Evolutionary conservation across 2,797 vertebrate genomes (phyloP), one percentile per base, ranked within the genome.

Genomic region (Coreius guichenoti): DNA sequence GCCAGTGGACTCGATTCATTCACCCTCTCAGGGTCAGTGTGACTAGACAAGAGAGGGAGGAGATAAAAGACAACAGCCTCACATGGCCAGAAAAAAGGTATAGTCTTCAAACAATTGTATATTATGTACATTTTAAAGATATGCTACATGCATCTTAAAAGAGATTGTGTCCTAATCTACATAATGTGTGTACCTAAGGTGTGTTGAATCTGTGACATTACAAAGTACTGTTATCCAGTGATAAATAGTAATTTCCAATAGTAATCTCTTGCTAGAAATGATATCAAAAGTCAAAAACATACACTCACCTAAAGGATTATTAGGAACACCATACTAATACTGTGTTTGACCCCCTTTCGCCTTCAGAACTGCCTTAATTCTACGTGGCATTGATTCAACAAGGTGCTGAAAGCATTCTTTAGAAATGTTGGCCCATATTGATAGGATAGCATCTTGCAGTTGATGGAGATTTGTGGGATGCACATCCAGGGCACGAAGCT

Each of bases 1-100:
- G 80, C 75, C 86, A 33, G 70, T 74, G 65, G 81, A 86, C 56
- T 79, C 70, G 61, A 89, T 86, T 88, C 85, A 72, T 82, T 86
- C 81, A 81, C 33, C 67, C 73, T 80, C 54, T 78, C 81, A 76
- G 77, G 81, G 86, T 80, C 84, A 81, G 45, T 51, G 72, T 76
- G 65, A 80, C 72, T 33, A 79, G 21, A 47, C 58, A 65, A 69
- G 58, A 31, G 63, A 78, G 51, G 61, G 29, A 70, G 19, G 36
- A 79, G 75, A 70, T 65, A 43, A 56, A 61, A 45, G 49, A 72
- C 49, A 70, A 84, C 65, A 47, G 61, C 45, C 58, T 74, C 23
- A 39, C 43, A 26, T 47, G n/a, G 33, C 47, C 61, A 67, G 43
- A 39, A 63, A 83, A 21, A 74, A 23, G 6, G 23, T 56, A 12